Evolutionary conservation across 2,797 vertebrate genomes (phyloP), one percentile per base, ranked within the genome.

Genomic region (Taenioides sp.): DNA sequence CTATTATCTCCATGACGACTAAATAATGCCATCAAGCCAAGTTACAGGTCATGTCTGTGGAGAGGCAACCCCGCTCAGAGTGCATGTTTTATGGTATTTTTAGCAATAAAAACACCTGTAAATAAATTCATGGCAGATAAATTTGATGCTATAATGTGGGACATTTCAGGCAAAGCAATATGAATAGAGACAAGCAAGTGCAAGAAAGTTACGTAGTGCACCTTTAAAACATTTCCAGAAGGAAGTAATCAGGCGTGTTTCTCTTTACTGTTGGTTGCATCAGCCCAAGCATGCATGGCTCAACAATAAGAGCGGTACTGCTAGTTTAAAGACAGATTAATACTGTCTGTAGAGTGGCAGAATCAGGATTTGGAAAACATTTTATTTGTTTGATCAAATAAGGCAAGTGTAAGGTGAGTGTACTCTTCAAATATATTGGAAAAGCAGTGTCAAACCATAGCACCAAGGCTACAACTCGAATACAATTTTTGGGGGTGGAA

Each of bases 391-490:
- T 52, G 20, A 52, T n/a, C 7, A 52, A 52, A 52, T 52, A 52
- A 18, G 18, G 1, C 5, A 22, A 59, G 25, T 28, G 25, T 16
- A 27, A 59, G 14, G 27, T 18, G 58, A 60, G 58, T 60, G 58
- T 18, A 71, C 40, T 25, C 67, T 71, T 79, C 66, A 72, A 58
- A 40, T 64, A 65, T 63, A 60, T 79, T 79, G 79, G 84, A 85
- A 88, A 87, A 84, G 84, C 85, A 55, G 67, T 76, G 81, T 87
- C 84, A 79, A 82, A 89, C 74, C 80, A 80, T 87, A 80, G 79
- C 73, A 2, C 55, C n/a, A 57, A 57, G 54, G 22, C 22, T 22
- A 23, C 54, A 23, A 23, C 3, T 20, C 9, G 1, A 18, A 50
- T 50, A 17, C 3, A 18, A 2, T 20, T 20, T 52, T n/a, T n/a